Percentiles rank a stretch among this genome's conserved stretches.
Conservation (phyloP, 2,113 vertebrate species). For the Cryptomyrus ogoouensis region DNA sequence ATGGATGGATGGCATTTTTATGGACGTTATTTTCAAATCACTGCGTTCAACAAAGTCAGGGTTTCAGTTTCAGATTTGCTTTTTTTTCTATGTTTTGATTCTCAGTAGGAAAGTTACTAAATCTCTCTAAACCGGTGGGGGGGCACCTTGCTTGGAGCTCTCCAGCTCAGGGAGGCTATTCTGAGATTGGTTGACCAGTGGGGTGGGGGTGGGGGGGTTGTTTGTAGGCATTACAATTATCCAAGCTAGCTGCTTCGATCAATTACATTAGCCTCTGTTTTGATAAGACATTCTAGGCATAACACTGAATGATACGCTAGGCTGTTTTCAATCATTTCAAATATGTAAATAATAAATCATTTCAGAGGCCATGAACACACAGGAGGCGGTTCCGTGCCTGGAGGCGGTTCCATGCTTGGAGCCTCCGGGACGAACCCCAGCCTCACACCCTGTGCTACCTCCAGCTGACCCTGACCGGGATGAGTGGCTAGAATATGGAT, state of each 20-base stretch:
- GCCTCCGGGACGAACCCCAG: neutral
- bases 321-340: neutral
- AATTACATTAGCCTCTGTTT: neutral
- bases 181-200: neutral
- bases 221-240: neutral
- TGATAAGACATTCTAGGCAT: neutral
- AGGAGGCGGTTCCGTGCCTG: neutral
- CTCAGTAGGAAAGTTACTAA: neutral
- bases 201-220: neutral
- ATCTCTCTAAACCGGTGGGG: neutral
- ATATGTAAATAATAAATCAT: neutral
- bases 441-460: neutral
- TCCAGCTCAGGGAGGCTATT: neutral
- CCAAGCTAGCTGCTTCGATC: neutral
- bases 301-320: neutral
- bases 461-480: neutral
- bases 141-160: neutral
- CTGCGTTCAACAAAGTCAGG: neutral
- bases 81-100: neutral
- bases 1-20: neutral
- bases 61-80: neutral
- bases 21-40: neutral
- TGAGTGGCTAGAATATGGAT: neutral
- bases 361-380: neutral
- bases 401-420: neutral